These are phyloP conservation scores for Yponomeuta malinellus DNA, from an alignment of 2,888 invertebrate species.

Conservation along the genomic window DNA sequence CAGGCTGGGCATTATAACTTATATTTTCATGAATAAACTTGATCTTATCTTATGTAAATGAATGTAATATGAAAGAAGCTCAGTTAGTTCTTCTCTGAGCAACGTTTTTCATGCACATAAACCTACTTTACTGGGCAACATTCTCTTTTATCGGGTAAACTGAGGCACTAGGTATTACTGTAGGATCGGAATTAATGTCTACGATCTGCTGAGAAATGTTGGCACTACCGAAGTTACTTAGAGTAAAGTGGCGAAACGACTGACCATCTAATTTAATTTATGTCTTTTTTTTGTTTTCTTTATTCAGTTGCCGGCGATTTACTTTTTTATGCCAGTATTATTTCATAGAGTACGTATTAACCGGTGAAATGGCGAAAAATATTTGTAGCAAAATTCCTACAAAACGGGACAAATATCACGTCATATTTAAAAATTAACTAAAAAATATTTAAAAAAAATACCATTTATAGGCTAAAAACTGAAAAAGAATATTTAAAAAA, in stretches of 20 bases:
- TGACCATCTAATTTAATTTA: conserved; percentile 1
- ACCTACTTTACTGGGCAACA: neutral
- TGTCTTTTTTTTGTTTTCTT: neutral
- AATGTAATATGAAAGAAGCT: too few relatives aligned
- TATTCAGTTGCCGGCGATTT: neutral
- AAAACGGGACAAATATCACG: too few relatives aligned
- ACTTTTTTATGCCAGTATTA: neutral
- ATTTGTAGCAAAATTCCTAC: too few relatives aligned
- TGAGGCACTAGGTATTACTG: neutral
- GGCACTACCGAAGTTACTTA: neutral
- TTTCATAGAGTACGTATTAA: too few relatives aligned
- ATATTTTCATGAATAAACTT: too few relatives aligned
- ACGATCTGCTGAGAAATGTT: neutral
- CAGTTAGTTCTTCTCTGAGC: neutral
- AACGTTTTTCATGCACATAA: neutral
- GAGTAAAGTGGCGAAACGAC: neutral
- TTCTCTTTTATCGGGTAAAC: neutral
- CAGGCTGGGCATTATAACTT: too few relatives aligned
- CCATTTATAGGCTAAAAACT: too few relatives aligned
- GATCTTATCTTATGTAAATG: too few relatives aligned
- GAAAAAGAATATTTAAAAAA: too few relatives aligned
- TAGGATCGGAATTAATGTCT: neutral
- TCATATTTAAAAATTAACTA: too few relatives aligned
- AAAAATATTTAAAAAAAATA: too few relatives aligned
- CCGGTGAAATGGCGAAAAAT: too few relatives aligned